Conservation (phyloP, 2,888 invertebrate species). For the Himalopsyche kuldschensis region DNA sequence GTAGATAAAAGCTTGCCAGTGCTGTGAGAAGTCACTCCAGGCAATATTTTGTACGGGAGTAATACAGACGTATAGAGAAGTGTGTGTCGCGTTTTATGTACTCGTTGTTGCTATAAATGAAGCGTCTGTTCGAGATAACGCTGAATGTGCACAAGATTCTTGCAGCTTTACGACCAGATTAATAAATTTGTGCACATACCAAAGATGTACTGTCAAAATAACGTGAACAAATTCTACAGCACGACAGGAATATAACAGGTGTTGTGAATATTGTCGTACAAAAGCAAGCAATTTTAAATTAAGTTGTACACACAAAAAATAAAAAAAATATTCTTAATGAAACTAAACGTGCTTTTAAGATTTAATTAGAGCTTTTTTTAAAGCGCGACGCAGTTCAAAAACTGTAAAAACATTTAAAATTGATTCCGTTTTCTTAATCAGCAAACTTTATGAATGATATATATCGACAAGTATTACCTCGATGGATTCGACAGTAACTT, state of each 20-base stretch:
- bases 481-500: too few relatives aligned
- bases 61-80: neutral
- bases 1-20: neutral
- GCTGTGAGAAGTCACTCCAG: neutral
- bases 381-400: too few relatives aligned
- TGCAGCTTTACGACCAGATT: neutral
- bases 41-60: neutral
- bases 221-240: neutral
- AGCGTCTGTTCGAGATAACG: neutral
- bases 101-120: neutral
- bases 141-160: neutral
- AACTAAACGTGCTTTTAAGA: too few relatives aligned
- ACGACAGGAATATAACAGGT: neutral
- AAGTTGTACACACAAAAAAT: too few relatives aligned
- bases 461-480: too few relatives aligned
- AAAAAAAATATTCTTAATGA: too few relatives aligned
- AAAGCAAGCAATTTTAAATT: too few relatives aligned
- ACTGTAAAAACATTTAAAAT: too few relatives aligned
- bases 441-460: too few relatives aligned
- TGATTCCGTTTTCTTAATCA: too few relatives aligned
- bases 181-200: neutral
- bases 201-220: neutral
- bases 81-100: neutral
- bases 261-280: neutral
- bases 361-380: too few relatives aligned